These are phyloP conservation scores for Sparus aurata DNA, from an alignment of 2,797 vertebrate genomes.

Conservation along the genomic window DNA sequence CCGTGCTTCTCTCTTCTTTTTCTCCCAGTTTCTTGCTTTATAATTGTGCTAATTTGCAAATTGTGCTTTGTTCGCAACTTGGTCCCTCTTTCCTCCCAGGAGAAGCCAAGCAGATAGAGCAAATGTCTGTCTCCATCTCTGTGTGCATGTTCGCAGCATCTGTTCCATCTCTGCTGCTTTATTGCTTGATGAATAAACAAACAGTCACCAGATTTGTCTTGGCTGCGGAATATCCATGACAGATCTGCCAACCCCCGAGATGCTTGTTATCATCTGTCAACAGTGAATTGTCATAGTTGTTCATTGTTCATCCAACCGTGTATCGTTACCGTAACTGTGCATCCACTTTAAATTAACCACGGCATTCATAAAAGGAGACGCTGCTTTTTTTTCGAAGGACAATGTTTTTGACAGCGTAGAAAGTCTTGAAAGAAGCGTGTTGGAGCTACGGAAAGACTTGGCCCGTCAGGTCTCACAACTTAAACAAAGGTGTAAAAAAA, in stretches of 20 bases:
- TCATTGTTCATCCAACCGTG: not conserved
- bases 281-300: slow-evolving; percentile 14
- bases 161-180: slow-evolving; percentile 60
- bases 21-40: slow-evolving; percentile 14
- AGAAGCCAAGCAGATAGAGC: slow-evolving; percentile 37
- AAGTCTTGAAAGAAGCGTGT: not conserved
- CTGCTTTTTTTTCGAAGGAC: not conserved
- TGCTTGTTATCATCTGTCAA: slow-evolving; percentile 52
- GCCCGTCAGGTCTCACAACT: no score
- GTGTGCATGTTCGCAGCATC: slow-evolving; percentile 54
- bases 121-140: slow-evolving; percentile 49
- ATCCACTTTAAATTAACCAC: not conserved
- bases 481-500: no score
- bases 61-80: slow-evolving; percentile 46
- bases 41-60: slow-evolving; percentile 17
- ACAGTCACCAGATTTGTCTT: slow-evolving; percentile 58
- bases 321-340: not conserved
- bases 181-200: slow-evolving; percentile 63
- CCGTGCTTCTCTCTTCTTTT: not conserved
- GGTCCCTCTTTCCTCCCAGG: slow-evolving; percentile 40
- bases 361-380: not conserved
- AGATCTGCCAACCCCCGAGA: slow-evolving; percentile 54
- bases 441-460: not conserved
- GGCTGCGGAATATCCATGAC: slow-evolving; percentile 49
- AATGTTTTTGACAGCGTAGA: not conserved